These are phyloP conservation scores for Tetramorium simillimum DNA, from an alignment of 1,140 invertebrate genomes.

Conservation along the genomic window DNA sequence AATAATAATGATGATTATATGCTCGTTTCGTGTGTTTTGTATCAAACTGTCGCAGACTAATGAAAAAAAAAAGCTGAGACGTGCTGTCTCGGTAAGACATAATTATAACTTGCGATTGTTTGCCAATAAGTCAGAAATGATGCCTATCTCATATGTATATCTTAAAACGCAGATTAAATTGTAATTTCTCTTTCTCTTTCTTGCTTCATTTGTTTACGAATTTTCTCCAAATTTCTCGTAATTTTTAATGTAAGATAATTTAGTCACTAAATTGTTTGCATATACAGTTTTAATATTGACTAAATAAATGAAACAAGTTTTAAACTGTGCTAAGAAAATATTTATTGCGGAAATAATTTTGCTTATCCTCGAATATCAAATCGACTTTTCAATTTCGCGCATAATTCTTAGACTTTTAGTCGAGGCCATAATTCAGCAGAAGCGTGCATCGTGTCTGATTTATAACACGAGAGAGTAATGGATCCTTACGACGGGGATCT, in stretches of 20 bases:
- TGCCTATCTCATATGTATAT: too few relatives aligned
- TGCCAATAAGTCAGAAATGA: not conserved
- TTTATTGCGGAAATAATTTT: not conserved
- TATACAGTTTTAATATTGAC: not conserved
- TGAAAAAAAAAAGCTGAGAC: not conserved
- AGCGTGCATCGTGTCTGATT: not conserved
- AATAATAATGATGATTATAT: constrained; percentile 33
- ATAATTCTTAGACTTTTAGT: not conserved
- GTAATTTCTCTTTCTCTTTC: not conserved
- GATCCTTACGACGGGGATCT: not conserved
- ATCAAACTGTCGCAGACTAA: not conserved
- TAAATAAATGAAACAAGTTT: constrained; percentile 2
- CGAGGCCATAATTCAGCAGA: not conserved
- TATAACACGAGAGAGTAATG: not conserved
- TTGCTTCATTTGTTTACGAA: not conserved
- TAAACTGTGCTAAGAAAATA: not conserved
- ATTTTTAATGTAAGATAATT: not conserved
- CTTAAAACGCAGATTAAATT: not conserved
- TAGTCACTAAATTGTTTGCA: not conserved
- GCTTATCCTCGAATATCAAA: not conserved
- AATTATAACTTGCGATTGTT: not conserved
- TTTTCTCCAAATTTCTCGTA: not conserved
- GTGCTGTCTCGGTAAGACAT: not conserved
- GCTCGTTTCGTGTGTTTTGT: not conserved
- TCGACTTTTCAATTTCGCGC: not conserved